Evolutionary conservation across 2,797 vertebrate species (phyloP).

Genomic region (Manis pentadactyla): DNA sequence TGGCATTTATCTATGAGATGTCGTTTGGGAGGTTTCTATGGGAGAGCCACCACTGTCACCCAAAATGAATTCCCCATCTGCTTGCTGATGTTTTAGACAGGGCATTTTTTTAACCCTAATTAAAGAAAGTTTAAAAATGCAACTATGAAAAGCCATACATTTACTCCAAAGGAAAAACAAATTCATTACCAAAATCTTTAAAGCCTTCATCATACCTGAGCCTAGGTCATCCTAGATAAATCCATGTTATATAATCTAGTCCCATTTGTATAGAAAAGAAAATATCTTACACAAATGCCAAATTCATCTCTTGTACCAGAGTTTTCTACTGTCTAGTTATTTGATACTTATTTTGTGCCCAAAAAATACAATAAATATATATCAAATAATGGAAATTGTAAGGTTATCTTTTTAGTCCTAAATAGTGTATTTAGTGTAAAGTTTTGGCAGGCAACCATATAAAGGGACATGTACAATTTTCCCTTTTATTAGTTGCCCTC

Average conservation of each 20-base stretch:
- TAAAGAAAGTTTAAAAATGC: not conserved
- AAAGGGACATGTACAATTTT: not conserved
- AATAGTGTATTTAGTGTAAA: not conserved
- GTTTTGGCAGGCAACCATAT: not conserved
- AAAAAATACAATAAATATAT: conserved; percentile 22
- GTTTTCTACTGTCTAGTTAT: not conserved
- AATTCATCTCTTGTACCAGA: not conserved
- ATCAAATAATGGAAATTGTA: not conserved
- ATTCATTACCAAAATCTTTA: conserved; percentile 16
- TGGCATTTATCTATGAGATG: not conserved
- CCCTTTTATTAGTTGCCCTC: not conserved
- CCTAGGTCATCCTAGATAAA: not conserved
- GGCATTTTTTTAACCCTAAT: not conserved
- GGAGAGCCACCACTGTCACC: not conserved
- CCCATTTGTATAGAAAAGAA: not conserved
- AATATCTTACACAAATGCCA: not conserved
- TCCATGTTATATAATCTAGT: not conserved
- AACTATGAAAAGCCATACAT: conserved; percentile 23
- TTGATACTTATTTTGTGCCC: not conserved
- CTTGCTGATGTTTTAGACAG: not conserved
- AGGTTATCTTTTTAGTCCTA: not conserved
- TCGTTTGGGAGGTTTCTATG: not conserved
- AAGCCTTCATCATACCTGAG: not conserved
- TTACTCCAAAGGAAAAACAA: not conserved
- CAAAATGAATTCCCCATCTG: not conserved